Base-by-base conservation (phyloP, 1,140 invertebrate species). In the Charaxes varanes region DNA sequence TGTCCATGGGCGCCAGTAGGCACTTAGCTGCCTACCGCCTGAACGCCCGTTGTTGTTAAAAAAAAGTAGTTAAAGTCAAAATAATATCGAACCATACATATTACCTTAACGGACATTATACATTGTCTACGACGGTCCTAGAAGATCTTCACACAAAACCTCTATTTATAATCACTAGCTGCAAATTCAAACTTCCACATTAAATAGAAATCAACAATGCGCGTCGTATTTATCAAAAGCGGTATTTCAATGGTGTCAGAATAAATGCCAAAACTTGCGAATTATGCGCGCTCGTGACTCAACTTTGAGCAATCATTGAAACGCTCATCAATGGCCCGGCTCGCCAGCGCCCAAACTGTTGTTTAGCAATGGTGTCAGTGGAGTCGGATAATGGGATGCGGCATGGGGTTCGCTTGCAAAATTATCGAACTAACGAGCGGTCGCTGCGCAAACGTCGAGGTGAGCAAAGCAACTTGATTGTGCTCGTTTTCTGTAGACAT, bases 201-300 rank as follows among this genome's bases (percentile, higher is more conserved):
- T n/a, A n/a, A n/a, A n/a, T n/a, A n/a, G n/a, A n/a, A n/a, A n/a
- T n/a, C n/a, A n/a, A n/a, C n/a, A n/a, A n/a, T n/a, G n/a, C n/a
- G n/a, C n/a, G n/a, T n/a, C n/a, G 3, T 21, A 17, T 24, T 24
- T 36, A 36, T 36, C 34, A 17, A 36, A 16, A 24, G 14, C 13
- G 14, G 17, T 22, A 14, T 22, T 31, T 26, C 14, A 35, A 14
- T 41, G 37, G 37, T 28, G 10, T 41, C 17, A 21, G 41, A 49
- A 35, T 15, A 66, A 66, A 72, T 72, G 60, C 52, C 60, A 57
- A 70, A 66, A 68, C 62, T 59, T 43, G 60, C 60, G 55, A 68
- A 73, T 70, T 62, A 68, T 65, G 37, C 32, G 26, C 45, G 54
- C 31, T 68, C 66, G 66, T 69, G 63, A 67, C 55, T 67, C 51